phyloP scores from a whole-genome alignment of 2,888 invertebrate species.

The Sinhomidia bicolor region DNA sequence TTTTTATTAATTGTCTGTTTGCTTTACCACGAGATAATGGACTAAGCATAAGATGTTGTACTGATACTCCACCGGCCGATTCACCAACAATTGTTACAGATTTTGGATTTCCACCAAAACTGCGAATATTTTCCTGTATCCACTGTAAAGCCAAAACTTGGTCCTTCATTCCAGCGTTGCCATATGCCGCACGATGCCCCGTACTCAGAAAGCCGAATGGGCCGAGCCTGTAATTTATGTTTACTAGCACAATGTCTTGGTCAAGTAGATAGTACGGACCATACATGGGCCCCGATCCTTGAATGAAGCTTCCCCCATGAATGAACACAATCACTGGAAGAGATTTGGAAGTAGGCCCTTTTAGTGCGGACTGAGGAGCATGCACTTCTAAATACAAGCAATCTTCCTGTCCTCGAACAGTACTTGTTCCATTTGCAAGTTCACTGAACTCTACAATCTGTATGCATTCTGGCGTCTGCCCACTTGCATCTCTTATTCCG shows the following conservation, averaged over 20 bases:
- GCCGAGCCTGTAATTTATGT: background rate
- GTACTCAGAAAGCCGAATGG: background rate
- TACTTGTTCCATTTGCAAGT: background rate
- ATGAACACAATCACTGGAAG: background rate
- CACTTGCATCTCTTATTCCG: background rate
- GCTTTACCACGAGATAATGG: background rate
- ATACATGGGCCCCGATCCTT: background rate
- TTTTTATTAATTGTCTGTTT: background rate
- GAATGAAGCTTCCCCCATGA: conserved; percentile 4
- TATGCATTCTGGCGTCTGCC: background rate
- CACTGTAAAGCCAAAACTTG: background rate
- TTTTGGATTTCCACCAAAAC: background rate
- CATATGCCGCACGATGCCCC: background rate
- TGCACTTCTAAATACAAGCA: conserved; percentile 4
- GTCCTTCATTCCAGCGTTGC: no score
- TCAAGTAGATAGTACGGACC: background rate
- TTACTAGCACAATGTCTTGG: background rate
- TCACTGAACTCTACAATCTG: no score
- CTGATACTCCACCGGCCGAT: background rate
- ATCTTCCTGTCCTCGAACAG: background rate
- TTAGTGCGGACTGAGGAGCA: background rate
- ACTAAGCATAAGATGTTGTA: conserved; percentile 28
- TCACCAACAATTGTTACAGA: conserved; percentile 2
- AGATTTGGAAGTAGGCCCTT: background rate
- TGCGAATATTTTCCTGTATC: background rate